These are phyloP conservation scores for Probaryconus sp. DNA, from an alignment of 1,140 invertebrate genomes.

Conservation along the genomic window DNA sequence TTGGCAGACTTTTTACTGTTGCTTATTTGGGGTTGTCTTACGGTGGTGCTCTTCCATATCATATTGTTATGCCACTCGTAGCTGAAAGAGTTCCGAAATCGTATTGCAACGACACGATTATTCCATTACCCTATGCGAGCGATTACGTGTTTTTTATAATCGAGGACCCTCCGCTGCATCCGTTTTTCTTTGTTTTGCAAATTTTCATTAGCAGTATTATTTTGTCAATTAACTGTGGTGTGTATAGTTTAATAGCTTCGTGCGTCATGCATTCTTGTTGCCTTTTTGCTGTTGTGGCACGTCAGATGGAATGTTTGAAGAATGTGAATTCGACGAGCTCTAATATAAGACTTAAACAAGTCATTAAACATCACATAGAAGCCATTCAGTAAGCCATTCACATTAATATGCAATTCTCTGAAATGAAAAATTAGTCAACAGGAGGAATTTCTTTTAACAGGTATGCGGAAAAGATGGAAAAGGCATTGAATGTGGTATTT, in stretches of 20 bases:
- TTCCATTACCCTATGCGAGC: slow-evolving; percentile 71
- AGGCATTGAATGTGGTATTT: slow-evolving; percentile 70
- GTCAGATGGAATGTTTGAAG: slow-evolving; percentile 56
- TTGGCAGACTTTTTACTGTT: slow-evolving; percentile 67
- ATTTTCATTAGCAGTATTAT: slow-evolving; percentile 73
- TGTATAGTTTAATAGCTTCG: slow-evolving; percentile 69
- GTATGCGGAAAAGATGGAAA: slow-evolving; percentile 69
- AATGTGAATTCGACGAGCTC: slow-evolving; percentile 4
- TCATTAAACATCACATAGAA: slow-evolving; percentile 63
- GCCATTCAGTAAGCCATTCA: slow-evolving; percentile 65
- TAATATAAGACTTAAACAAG: slow-evolving; percentile 17
- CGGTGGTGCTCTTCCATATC: slow-evolving; percentile 72
- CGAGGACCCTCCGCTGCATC: slow-evolving; percentile 67
- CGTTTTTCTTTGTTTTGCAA: slow-evolving; percentile 68
- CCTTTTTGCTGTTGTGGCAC: slow-evolving; percentile 67
- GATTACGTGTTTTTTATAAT: slow-evolving; percentile 72
- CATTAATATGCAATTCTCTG: too few species aligned
- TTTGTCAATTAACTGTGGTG: slow-evolving; percentile 70
- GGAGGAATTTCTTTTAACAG: slow-evolving; percentile 49
- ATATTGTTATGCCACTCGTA: slow-evolving; percentile 70
- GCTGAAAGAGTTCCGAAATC: slow-evolving; percentile 63
- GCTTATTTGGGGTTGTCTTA: slow-evolving; percentile 69
- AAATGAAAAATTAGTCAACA: too few species aligned
- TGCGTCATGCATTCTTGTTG: slow-evolving; percentile 69
- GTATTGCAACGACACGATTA: slow-evolving; percentile 67